Base-by-base conservation (phyloP, 2,113 vertebrate genomes). In the Tringa solitaria region DNA sequence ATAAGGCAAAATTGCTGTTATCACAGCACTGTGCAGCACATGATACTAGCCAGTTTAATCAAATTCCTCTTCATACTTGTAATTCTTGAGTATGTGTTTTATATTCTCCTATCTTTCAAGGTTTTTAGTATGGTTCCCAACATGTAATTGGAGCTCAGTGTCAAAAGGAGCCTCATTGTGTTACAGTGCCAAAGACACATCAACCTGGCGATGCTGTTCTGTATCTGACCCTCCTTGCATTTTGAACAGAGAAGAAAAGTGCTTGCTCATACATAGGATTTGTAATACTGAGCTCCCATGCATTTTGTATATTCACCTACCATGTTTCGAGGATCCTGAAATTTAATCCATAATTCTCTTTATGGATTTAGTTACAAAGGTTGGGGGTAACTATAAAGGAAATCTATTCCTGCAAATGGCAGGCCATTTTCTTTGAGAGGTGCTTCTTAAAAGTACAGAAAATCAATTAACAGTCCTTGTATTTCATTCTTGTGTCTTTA, bases 181-280 rank as follows among this genome's bases (percentile, higher is more conserved):
- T 30, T 68, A 14, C 21, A 39, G 46, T 26, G 17, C 3, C 63
- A 63, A 28, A 78, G 70, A 41, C 19, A 30, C 14, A 37, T 3
- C 19, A 37, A 8, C 9, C 17, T 48, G 35, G 21, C 1, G 4
- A n/a, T 45, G 12, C 2, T 63, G 41, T 41, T 69, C 35, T 33
- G 5, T 35, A 10, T 32, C 73, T 0, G 0, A 13, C 9, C 11
- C 32, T 77, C 18, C 50, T 84, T 2, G 1, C 5, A 11, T 8
- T 30, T 46, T 79, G 51, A 78, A 21, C 14, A 33, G 33, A 26
- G 37, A 19, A 84, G 39, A 70, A 65, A 80, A 17, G 26, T 53
- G 21, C 23, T 72, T 78, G 30, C 21, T n/a, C 3, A 14, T 73
- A 32, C 5, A 3, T 27, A 41, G 41, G 30, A 73, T 88, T 69